Evolutionary conservation across 2,888 invertebrate species (phyloP), one percentile per base, ranked within the genome.

Genomic region (Ornithoptera priamus): DNA sequence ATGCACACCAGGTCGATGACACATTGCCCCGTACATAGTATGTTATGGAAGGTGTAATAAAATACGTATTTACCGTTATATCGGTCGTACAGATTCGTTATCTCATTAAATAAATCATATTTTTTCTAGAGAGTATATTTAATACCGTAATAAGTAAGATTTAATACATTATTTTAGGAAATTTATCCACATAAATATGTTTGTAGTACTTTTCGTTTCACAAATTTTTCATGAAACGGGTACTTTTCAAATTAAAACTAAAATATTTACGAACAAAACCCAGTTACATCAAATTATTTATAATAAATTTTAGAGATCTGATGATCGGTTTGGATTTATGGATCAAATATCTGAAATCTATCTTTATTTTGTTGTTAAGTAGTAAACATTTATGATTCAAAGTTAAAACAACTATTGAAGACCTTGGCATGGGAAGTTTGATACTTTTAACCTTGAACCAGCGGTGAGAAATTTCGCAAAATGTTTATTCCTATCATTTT

Each of bases 341-440:
- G 5, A 8, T 39, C 10, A 39, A 39, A 7, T 39, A 39, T 4
- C 15, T 46, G 46, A 46, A 46, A 46, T 46, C 1, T 46, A 46
- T 0, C 46, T 15, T 46, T 4, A 46, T 46, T 46, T 46, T 15
- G 46, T 15, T 46, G 3, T 15, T 46, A 46, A 46, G 46, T 12
- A 17, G 17, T 46, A 15, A n/a, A 56, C 18, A 56, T 20, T 20
- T 56, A 56, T 56, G 56, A 20, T 10, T 56, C 56, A n/a, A 20
- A 20, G n/a, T 20, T 56, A 6, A 56, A 56, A 56, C n/a, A 8
- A 20, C 56, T 56, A 56, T 20, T 15, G 62, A 22, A 42, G 68
- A 58, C 85, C 85, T 84, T 84, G 84, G 81, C 85, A 80, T 74
- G 64, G 76, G 82, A 75, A 76, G 71, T 72, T 74, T 75, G 72